Conservation (phyloP, 2,797 vertebrate genomes). For the Scolopax rusticola region DNA sequence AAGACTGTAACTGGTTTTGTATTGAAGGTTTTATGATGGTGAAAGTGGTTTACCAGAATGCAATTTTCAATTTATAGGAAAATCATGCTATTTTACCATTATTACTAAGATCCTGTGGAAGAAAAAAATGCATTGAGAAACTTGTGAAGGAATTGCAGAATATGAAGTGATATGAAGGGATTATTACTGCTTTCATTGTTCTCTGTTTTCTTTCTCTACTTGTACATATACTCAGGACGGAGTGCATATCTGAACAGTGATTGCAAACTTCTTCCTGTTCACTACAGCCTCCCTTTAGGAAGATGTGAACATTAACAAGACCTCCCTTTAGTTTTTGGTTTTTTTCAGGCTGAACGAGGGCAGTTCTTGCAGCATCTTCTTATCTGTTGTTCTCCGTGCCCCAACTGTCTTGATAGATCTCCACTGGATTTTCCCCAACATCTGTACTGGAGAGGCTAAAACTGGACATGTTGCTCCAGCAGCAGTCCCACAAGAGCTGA, state of each 20-base stretch:
- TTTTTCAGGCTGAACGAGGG: neutral
- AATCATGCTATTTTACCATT: neutral
- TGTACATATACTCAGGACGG: neutral
- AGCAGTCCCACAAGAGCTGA: neutral
- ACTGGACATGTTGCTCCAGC: neutral
- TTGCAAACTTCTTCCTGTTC: neutral
- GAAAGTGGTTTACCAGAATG: neutral
- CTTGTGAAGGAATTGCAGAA: neutral
- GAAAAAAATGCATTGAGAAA: neutral
- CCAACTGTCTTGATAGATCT: neutral
- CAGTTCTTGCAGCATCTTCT: neutral
- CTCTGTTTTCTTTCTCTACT: neutral
- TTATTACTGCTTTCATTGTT: neutral
- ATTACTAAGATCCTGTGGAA: neutral
- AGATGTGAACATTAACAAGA: neutral
- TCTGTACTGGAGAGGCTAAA: neutral
- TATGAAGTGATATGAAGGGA: neutral
- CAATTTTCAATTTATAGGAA: neutral
- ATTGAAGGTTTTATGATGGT: neutral
- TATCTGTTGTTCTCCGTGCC: neutral
- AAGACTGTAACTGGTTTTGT: neutral
- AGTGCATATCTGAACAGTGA: neutral
- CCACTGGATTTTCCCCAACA: neutral
- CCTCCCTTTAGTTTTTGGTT: neutral
- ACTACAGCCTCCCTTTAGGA: neutral